Conservation (phyloP, 2,797 vertebrate genomes). For the Myotis pilosus region DNA sequence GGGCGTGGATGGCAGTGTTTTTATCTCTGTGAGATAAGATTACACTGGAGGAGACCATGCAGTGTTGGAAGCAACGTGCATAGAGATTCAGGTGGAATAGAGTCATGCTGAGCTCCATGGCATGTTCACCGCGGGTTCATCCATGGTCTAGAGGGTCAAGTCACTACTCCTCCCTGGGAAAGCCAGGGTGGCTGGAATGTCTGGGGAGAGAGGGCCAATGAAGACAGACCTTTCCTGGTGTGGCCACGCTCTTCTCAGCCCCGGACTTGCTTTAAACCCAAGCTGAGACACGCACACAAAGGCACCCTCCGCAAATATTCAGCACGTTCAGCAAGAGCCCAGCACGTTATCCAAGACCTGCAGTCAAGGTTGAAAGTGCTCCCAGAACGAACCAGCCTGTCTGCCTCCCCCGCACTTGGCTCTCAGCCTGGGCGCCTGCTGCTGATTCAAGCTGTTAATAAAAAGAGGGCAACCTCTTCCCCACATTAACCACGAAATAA, state of each 20-base stretch:
- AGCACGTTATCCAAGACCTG: neutral
- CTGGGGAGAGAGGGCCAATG: neutral
- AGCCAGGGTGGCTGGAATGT: neutral
- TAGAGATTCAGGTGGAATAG: neutral
- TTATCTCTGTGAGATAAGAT: neutral
- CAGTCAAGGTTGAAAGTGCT: constrained; percentile 31
- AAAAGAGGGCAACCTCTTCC: constrained; percentile 50
- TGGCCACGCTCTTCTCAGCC: neutral
- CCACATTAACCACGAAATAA: neutral
- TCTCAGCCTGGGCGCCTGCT: neutral
- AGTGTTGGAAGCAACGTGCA: neutral
- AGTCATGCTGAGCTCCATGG: neutral
- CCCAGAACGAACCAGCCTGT: neutral
- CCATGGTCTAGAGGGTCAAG: neutral
- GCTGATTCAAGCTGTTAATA: constrained; percentile 61
- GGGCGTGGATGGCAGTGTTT: neutral
- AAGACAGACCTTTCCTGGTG: neutral
- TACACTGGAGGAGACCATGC: neutral
- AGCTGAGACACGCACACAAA: constrained; percentile 34
- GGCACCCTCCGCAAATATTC: neutral
- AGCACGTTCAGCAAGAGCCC: neutral
- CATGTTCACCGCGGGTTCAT: neutral
- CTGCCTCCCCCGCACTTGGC: constrained; percentile 19
- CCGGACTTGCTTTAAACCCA: neutral
- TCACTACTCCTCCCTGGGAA: neutral